Evolutionary conservation across 2,888 invertebrate species (phyloP), one percentile per base, ranked within the genome.

Genomic region (Tetrapedia diversipes): DNA sequence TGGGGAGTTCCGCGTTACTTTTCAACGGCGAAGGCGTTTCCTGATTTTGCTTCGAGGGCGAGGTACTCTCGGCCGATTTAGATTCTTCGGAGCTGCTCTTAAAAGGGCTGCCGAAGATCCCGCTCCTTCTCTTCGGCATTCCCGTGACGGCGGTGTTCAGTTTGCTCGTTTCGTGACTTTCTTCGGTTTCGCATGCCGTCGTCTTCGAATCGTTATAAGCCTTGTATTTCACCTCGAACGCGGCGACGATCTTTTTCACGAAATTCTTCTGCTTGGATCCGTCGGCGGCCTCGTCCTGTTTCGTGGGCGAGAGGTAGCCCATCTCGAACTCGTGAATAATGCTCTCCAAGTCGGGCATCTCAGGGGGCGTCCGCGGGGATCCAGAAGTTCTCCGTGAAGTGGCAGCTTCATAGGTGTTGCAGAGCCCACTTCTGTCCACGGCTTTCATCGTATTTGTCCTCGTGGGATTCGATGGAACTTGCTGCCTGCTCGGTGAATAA

Each of bases 221-320:
- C 54, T 82, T 86, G 63, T 85, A 86, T 51, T 86, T 89, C 53
- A 84, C 80, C 51, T 90, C 90, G 43, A 88, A 87, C 2, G 86
- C 86, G 0, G 87, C 87, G 6, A 90, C 88, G n/a, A 90, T 85
- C 43, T 80, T 87, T 72, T 85, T 89, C 0, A 90, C 90, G 22
- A 88, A 89, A 54, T 82, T 88, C 2, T 77, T 80, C 11, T 80
- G 77, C n/a, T 80, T 83, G 14, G 7, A 8, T 2, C 41, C 32
- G 0, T 71, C 39, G 0, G 24, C 22, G 3, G 29, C 60, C 0
- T 19, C 0, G 0, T 65, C 54, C 6, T 32, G 63, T 56, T 85
- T 80, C 32, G 80, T 69, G 4, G 87, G 86, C 0, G 88, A 87
- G 39, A 79, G 56, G 49, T 78, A 87, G 6, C 77, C 81, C 19